Conservation (phyloP, 2,888 invertebrate species). For the Polyommatus icarus region DNA sequence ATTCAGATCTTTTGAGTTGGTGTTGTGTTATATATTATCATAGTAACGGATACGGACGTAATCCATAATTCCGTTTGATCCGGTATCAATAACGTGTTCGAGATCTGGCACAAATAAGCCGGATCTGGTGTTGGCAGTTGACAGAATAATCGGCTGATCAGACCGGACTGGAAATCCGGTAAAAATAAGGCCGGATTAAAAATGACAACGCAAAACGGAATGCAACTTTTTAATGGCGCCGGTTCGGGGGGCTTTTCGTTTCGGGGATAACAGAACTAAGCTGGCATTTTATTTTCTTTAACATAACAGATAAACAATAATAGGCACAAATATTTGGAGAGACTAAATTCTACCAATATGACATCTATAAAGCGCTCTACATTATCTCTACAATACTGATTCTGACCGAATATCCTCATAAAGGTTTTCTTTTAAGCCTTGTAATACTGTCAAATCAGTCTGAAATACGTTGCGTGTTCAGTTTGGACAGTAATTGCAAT, state of each 20-base stretch:
- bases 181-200: neutral
- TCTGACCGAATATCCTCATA: too few species aligned
- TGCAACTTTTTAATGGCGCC: conserved; percentile 10
- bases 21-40: neutral
- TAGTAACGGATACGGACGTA: neutral
- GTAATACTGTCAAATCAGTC: neutral
- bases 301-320: too few species aligned
- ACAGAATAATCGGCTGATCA: conserved; percentile 3
- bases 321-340: neutral
- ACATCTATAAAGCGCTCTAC: too few species aligned
- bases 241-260: neutral
- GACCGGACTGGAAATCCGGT: neutral
- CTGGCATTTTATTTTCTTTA: too few species aligned
- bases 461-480: conserved; percentile 7
- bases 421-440: too few species aligned
- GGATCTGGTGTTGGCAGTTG: neutral
- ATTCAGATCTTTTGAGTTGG: neutral
- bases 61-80: neutral
- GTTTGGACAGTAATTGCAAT: neutral
- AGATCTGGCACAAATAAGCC: neutral
- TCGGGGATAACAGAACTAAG: neutral
- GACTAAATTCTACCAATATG: neutral
- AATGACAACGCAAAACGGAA: neutral
- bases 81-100: neutral
- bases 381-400: too few species aligned